A percentile compares a stretch with the other conserved stretches of the same genome.
Evolutionary conservation across 2,888 invertebrate species (phyloP).

Genomic region (Morpho deidamia): DNA sequence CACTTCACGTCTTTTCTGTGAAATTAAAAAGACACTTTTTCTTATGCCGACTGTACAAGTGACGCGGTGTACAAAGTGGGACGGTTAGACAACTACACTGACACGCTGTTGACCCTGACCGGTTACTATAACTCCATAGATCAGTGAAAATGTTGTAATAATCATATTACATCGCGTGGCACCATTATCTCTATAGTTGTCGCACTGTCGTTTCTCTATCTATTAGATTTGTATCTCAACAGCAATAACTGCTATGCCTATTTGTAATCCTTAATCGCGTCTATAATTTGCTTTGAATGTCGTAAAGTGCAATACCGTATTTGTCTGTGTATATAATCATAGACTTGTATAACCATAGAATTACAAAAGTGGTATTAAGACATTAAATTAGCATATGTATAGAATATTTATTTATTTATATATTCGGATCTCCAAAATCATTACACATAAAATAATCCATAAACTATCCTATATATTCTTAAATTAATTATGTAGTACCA

Average conservation of each 20-base stretch:
- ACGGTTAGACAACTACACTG: conserved; percentile 17
- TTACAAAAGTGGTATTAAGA: too few relatives aligned
- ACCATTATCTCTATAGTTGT: conserved; percentile 12
- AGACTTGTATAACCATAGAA: background rate
- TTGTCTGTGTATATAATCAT: conserved; percentile 1
- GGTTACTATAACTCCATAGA: conserved; percentile 14
- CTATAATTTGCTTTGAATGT: conserved; percentile 17
- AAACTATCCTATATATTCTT: too few relatives aligned
- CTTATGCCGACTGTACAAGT: background rate
- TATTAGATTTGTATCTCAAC: conserved; percentile 14
- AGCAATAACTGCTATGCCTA: conserved; percentile 12
- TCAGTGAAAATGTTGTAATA: conserved; percentile 20
- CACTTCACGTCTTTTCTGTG: too few relatives aligned
- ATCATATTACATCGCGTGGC: conserved; percentile 18
- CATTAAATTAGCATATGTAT: too few relatives aligned
- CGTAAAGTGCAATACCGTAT: conserved; percentile 20
- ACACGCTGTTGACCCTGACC: conserved; percentile 21
- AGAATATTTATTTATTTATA: too few relatives aligned
- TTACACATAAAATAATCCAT: too few relatives aligned
- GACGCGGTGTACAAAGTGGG: conserved; percentile 15
- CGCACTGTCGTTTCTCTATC: conserved; percentile 14
- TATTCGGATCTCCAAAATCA: too few relatives aligned
- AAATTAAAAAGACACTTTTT: too few relatives aligned
- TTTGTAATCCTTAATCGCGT: conserved; percentile 15
- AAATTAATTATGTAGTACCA: too few relatives aligned